These are phyloP conservation scores for Phylloscopus collybita DNA, from an alignment of 2,797 vertebrate species.

Conservation along the genomic window DNA sequence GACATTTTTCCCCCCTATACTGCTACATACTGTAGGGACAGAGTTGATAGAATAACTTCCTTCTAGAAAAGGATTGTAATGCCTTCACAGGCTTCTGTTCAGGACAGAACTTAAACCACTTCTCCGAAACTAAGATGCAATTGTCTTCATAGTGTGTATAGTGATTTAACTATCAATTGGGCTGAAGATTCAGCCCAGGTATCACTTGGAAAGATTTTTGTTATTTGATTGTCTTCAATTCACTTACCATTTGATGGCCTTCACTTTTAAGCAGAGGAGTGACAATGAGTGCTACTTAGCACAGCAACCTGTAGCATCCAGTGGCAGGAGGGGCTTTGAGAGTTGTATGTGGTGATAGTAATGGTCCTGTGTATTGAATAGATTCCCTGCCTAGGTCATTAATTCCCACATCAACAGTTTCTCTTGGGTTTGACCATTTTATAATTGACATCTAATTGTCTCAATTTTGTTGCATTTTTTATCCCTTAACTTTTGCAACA, in stretches of 20 bases:
- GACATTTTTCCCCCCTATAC: neutral
- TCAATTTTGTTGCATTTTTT: neutral
- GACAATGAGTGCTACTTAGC: neutral
- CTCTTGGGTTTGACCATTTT: neutral
- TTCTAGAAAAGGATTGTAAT: neutral
- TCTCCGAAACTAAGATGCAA: neutral
- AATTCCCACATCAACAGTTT: neutral
- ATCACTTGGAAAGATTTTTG: neutral
- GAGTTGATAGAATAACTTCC: neutral
- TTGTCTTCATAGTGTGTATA: neutral
- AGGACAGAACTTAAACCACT: neutral
- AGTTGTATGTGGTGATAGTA: neutral
- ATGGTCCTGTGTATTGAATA: neutral
- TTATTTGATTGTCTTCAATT: neutral
- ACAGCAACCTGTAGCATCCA: neutral
- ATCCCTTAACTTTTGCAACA: neutral
- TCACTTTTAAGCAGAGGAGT: neutral
- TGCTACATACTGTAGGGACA: neutral
- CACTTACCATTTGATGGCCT: neutral
- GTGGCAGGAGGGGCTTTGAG: neutral
- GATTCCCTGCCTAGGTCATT: neutral
- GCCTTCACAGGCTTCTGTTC: neutral
- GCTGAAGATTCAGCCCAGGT: neutral
- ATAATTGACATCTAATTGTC: neutral
- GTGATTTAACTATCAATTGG: neutral